Percentiles rank a stretch among this genome's conserved stretches.
These are phyloP conservation scores for Sorex maritimensis DNA, from an alignment of 2,797 vertebrate genomes.

Conservation along the genomic window DNA sequence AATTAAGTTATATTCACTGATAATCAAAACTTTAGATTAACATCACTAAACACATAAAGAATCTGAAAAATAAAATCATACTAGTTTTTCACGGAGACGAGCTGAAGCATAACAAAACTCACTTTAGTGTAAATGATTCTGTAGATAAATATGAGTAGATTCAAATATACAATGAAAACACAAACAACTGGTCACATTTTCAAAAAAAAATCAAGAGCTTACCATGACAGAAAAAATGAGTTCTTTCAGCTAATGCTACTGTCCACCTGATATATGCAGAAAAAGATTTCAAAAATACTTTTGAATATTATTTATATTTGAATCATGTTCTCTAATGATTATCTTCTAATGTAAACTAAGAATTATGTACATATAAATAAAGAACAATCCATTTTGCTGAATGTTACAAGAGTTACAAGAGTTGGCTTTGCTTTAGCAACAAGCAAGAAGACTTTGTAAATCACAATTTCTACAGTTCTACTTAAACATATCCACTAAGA, in stretches of 20 bases:
- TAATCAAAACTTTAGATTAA: constrained; percentile 26
- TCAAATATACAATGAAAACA: neutral
- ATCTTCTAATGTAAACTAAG: neutral
- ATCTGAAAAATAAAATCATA: constrained; percentile 5
- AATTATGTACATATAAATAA: constrained; percentile 3
- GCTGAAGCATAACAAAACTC: neutral
- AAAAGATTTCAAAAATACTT: neutral
- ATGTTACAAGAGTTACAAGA: constrained; percentile 12
- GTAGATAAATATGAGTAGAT: neutral
- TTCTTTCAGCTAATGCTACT: neutral
- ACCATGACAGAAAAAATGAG: neutral
- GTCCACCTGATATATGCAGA: neutral
- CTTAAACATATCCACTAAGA: neutral
- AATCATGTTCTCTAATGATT: neutral
- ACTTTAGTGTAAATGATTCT: neutral
- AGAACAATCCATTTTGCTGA: neutral
- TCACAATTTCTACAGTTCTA: neutral
- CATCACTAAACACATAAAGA: constrained; percentile 21
- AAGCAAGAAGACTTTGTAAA: constrained; percentile 48
- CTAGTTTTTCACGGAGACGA: neutral
- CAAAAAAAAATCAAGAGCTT: constrained; percentile 4
- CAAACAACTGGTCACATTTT: neutral
- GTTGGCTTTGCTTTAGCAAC: constrained; percentile 12
- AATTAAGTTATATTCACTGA: neutral
- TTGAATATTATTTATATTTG: constrained; percentile 44